Conservation (phyloP, 2,113 vertebrate species). For the Elephas maximus region DNA sequence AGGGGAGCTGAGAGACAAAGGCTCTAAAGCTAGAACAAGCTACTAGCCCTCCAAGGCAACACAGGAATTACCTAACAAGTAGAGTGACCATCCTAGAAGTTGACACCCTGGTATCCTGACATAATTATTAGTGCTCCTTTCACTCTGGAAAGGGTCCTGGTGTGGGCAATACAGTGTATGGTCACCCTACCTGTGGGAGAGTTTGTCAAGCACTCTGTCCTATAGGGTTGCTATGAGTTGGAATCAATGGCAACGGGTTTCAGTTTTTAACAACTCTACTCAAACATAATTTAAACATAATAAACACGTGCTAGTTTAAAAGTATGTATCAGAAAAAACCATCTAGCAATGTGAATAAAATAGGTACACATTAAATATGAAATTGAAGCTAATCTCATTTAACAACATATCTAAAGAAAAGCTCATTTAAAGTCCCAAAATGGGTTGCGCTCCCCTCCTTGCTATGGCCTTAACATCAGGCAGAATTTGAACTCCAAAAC, state of each 20-base stretch:
- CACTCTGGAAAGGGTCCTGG: neutral
- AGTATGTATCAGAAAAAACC: neutral
- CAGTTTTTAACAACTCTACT: neutral
- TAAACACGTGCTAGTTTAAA: conserved; percentile 31
- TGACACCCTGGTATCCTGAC: conserved; percentile 13
- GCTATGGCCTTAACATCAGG: neutral
- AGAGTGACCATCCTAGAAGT: neutral
- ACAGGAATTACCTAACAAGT: neutral
- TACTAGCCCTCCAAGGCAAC: neutral
- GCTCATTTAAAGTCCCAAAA: conserved; percentile 16
- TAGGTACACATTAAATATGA: neutral
- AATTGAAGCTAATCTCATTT: conserved; percentile 11
- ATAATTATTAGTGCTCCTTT: neutral
- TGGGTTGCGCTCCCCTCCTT: neutral
- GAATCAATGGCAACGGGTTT: too few relatives aligned
- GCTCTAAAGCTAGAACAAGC: conserved; percentile 13
- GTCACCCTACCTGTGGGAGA: neutral
- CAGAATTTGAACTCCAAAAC: neutral
- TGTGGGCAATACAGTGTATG: neutral
- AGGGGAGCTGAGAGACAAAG: conserved; percentile 37
- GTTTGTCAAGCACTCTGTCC: conserved; percentile 3
- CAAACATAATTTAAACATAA: conserved; percentile 16
- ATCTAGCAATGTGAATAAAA: conserved; percentile 5
- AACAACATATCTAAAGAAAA: neutral
- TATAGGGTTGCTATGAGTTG: neutral